Percentiles rank a stretch among this genome's conserved stretches.
phyloP scores from a whole-genome alignment of 2,113 vertebrate species.

The Oncorhynchus nerka region DNA sequence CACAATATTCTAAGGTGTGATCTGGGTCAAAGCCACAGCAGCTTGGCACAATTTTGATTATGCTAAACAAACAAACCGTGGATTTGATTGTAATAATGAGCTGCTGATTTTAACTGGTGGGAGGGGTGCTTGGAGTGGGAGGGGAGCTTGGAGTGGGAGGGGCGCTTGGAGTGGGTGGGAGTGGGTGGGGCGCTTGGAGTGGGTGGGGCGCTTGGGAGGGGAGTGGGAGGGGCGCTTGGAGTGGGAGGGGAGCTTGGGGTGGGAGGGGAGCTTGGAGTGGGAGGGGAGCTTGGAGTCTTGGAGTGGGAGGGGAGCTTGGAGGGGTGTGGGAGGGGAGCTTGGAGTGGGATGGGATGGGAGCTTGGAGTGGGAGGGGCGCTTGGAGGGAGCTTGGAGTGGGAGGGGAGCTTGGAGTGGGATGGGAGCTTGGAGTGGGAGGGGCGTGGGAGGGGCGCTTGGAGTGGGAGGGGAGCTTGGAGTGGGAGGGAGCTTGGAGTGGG shows the following conservation, averaged over 20 bases:
- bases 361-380: no score
- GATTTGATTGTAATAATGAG: conserved; percentile 55
- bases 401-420: no score
- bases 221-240: neutral
- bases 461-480: no score
- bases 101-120: conserved; percentile 54
- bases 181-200: neutral
- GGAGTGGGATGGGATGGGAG: no score
- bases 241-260: neutral
- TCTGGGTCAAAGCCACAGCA: conserved; percentile 5
- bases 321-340: no score
- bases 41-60: conserved; percentile 54
- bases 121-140: conserved; percentile 14
- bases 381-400: no score
- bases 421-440: no score
- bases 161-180: neutral
- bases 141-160: neutral
- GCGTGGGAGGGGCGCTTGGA: no score
- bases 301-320: no score
- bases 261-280: neutral
- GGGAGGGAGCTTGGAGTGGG: no score
- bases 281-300: neutral
- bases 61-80: conserved; percentile 40
- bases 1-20: no score
- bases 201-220: neutral